These are phyloP conservation scores for Phragmatobia fuliginosa DNA, from an alignment of 2,888 invertebrate species.

Conservation along the genomic window DNA sequence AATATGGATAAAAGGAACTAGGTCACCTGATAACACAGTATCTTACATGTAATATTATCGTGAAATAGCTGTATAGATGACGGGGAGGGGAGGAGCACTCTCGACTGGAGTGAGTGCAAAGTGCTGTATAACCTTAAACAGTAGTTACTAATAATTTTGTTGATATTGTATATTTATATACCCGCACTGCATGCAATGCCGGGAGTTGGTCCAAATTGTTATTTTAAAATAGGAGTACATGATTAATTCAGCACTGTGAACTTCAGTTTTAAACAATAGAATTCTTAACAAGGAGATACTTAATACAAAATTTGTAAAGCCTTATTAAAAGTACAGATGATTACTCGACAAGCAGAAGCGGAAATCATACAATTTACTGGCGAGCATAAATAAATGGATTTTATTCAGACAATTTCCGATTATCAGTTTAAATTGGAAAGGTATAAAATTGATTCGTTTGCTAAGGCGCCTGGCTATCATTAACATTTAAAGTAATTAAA, in stretches of 20 bases:
- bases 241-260: neutral
- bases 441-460: constrained; percentile 37
- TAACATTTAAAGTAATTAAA: constrained; percentile 13
- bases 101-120: too few relatives aligned
- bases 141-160: neutral
- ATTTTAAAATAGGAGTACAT: constrained; percentile 11
- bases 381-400: constrained; percentile 54
- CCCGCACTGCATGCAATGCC: too few relatives aligned
- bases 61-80: too few relatives aligned
- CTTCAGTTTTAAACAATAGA: neutral
- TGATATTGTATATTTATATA: neutral
- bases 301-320: neutral
- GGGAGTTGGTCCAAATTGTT: too few relatives aligned
- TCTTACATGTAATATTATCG: too few relatives aligned
- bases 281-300: constrained; percentile 37
- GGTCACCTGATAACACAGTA: too few relatives aligned
- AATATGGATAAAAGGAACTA: too few relatives aligned
- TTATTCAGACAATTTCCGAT: constrained; percentile 45
- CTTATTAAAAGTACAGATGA: constrained; percentile 28
- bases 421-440: constrained; percentile 34
- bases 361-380: constrained; percentile 62
- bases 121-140: too few relatives aligned
- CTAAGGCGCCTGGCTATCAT: constrained; percentile 13
- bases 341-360: constrained; percentile 49
- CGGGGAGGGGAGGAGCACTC: too few relatives aligned